These are phyloP conservation scores for Sapajus apella DNA, from an alignment of 2,113 vertebrate species.

Conservation along the genomic window DNA sequence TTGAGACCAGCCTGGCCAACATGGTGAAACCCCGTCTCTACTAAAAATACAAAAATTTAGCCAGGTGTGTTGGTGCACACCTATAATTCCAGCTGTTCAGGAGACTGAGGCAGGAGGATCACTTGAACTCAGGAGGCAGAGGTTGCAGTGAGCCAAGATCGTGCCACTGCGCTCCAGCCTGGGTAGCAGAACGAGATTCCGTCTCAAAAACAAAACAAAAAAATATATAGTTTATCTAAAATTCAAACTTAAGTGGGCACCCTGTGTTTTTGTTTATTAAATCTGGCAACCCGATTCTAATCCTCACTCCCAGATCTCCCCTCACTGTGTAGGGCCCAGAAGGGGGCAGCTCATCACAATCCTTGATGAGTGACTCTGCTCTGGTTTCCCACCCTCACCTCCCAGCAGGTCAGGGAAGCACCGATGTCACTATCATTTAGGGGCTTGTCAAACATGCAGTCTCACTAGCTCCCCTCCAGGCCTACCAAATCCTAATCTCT, in stretches of 20 bases:
- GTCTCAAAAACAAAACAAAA: too few relatives aligned
- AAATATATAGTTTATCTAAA: neutral
- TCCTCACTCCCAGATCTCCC: neutral
- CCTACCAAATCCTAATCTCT: too few relatives aligned
- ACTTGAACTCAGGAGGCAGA: too few relatives aligned
- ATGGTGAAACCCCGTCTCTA: too few relatives aligned
- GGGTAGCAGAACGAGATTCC: too few relatives aligned
- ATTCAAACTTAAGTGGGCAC: neutral
- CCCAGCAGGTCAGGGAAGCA: neutral
- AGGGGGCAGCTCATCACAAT: rapidly evolving
- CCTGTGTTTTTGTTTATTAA: neutral
- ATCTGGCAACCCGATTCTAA: neutral
- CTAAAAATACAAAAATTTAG: too few relatives aligned
- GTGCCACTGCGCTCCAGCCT: too few relatives aligned
- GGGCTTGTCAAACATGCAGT: neutral
- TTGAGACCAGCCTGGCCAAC: too few relatives aligned
- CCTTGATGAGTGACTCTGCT: neutral
- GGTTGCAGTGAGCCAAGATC: too few relatives aligned
- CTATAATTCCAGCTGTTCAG: too few relatives aligned
- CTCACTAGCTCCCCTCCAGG: rapidly evolving
- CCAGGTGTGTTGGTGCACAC: too few relatives aligned
- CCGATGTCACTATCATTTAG: neutral
- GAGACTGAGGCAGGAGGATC: too few relatives aligned
- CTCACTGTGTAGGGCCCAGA: neutral
- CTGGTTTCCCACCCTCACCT: neutral